Conservation (phyloP, 2,888 invertebrate genomes). For the Lacanobia oleracea region DNA sequence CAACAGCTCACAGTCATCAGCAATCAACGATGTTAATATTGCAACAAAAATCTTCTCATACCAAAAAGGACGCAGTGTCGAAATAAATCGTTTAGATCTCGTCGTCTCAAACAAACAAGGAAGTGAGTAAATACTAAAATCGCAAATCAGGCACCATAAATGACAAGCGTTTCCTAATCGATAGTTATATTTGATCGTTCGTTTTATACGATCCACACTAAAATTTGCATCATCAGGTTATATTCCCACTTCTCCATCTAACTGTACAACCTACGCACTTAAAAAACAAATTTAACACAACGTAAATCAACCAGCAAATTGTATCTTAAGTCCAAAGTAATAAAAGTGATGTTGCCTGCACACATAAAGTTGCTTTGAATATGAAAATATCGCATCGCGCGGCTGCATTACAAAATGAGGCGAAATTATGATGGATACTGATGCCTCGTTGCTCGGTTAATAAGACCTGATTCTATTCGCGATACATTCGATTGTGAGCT, state of each 20-base stretch:
- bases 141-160: slow-evolving; percentile 40
- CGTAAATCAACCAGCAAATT: slow-evolving; percentile 62
- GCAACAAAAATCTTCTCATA: neutral
- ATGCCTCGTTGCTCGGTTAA: slow-evolving; percentile 86
- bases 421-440: slow-evolving; percentile 90
- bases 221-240: slow-evolving; percentile 68
- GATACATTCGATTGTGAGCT: slow-evolving; percentile 64
- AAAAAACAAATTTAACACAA: slow-evolving; percentile 67
- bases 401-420: slow-evolving; percentile 88
- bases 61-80: neutral
- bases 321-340: slow-evolving; percentile 64
- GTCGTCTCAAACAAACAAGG: slow-evolving; percentile 11
- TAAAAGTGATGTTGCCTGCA: slow-evolving; percentile 66
- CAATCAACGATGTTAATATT: slow-evolving; percentile 2
- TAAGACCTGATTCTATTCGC: slow-evolving; percentile 82
- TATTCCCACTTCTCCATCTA: slow-evolving; percentile 75
- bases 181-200: slow-evolving; percentile 41
- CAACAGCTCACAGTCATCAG: neutral
- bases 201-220: slow-evolving; percentile 47
- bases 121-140: slow-evolving; percentile 12
- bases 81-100: neutral
- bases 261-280: slow-evolving; percentile 77
- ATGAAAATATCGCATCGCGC: slow-evolving; percentile 83
- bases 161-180: slow-evolving; percentile 40
- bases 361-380: slow-evolving; percentile 74